These are phyloP conservation scores for Pristionchus maxplancki DNA, from an alignment of 2,888 invertebrate species.

Conservation along the genomic window DNA sequence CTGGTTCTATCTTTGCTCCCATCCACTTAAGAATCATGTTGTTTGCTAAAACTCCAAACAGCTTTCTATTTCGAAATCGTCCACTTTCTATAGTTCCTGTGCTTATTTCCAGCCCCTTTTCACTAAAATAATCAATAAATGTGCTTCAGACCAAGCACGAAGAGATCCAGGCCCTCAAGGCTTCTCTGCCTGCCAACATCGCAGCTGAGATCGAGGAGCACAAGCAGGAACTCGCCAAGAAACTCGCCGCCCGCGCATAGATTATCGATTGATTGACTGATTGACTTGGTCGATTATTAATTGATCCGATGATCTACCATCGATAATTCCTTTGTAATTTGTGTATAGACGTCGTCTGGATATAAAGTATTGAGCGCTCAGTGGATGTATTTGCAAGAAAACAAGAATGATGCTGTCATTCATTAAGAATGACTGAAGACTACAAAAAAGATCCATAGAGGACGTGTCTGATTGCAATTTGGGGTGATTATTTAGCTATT, in stretches of 20 bases:
- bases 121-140: not conserved
- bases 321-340: not conserved
- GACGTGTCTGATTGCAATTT: too few relatives aligned
- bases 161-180: conserved; percentile 30
- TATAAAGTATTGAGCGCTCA: not conserved
- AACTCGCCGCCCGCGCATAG: not conserved
- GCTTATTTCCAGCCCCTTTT: too few relatives aligned
- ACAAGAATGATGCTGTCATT: too few relatives aligned
- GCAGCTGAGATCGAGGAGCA: conserved; percentile 29
- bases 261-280: not conserved
- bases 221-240: conserved; percentile 21
- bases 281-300: too few relatives aligned
- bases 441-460: too few relatives aligned
- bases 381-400: not conserved
- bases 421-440: not conserved
- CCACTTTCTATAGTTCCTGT: too few relatives aligned
- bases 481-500: too few relatives aligned
- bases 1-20: too few relatives aligned
- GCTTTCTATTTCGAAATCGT: too few relatives aligned
- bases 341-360: not conserved
- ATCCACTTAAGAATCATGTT: too few relatives aligned
- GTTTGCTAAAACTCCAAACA: too few relatives aligned
- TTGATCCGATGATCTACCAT: not conserved
- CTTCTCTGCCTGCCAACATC: not conserved
- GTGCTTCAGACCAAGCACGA: not conserved